Conservation (phyloP, 2,888 invertebrate genomes). For the Zygothrica quintamaculata region DNA sequence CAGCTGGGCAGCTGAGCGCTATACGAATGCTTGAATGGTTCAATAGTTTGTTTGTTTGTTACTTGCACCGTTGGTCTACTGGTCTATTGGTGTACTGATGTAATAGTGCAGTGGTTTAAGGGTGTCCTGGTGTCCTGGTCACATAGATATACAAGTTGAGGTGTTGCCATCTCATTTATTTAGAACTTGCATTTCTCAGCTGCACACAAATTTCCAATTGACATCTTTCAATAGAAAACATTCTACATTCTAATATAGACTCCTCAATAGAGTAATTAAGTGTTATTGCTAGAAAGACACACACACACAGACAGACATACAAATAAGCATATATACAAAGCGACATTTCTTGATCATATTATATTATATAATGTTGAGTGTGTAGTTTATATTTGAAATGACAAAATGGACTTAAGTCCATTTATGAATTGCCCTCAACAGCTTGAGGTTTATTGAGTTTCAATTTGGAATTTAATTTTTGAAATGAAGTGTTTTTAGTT, state of each 20-base stretch:
- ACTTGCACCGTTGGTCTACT: neutral
- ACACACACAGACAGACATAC: no score
- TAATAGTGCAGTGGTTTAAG: no score
- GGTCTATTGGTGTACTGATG: neutral
- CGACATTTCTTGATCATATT: constrained; percentile 5
- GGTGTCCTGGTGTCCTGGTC: neutral
- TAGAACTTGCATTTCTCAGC: constrained; percentile 27
- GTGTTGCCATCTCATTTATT: constrained; percentile 52
- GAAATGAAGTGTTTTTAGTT: constrained; percentile 31
- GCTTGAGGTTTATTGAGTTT: neutral
- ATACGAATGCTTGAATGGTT: constrained; percentile 5
- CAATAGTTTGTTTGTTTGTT: neutral
- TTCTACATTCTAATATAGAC: constrained; percentile 22
- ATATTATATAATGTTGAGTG: constrained; percentile 17
- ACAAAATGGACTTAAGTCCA: constrained; percentile 7
- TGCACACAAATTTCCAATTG: constrained; percentile 41
- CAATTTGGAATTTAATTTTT: constrained; percentile 8
- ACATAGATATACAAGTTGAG: constrained; percentile 18
- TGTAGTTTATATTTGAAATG: constrained; percentile 41
- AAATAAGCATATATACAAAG: no score
- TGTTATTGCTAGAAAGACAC: constrained; percentile 22
- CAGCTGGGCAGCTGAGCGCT: constrained; percentile 18
- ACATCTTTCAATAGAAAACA: constrained; percentile 27
- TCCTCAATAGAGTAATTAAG: constrained; percentile 59
- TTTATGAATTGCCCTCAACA: neutral